These are phyloP conservation scores for Onthophagus taurus DNA, from an alignment of 1,140 invertebrate species.

Conservation along the genomic window DNA sequence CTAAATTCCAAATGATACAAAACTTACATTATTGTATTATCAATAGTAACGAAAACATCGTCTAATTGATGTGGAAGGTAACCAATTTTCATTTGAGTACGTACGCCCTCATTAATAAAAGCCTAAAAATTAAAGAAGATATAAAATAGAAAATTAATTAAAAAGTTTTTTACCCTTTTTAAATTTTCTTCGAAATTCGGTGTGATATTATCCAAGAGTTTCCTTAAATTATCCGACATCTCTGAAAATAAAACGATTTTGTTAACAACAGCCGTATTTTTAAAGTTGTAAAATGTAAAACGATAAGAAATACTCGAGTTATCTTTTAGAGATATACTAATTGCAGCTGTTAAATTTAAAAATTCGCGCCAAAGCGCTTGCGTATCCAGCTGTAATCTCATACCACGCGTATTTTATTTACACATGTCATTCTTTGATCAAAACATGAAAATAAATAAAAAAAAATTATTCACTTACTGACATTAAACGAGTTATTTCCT, in stretches of 20 bases:
- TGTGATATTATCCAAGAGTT: constrained; percentile 19
- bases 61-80: constrained; percentile 21
- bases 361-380: too few species aligned
- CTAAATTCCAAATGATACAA: not conserved
- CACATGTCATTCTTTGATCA: too few species aligned
- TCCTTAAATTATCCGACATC: constrained; percentile 18
- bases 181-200: constrained; percentile 28
- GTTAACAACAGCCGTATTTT: not conserved
- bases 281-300: not conserved
- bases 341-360: too few species aligned
- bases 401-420: too few species aligned
- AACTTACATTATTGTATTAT: constrained; percentile 27
- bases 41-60: constrained; percentile 19
- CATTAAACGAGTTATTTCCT: too few species aligned
- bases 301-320: not conserved
- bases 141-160: constrained; percentile 5
- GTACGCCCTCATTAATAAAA: constrained; percentile 26
- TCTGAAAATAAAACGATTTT: constrained; percentile 16
- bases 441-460: too few species aligned
- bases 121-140: constrained; percentile 19
- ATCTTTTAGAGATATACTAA: too few species aligned
- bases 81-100: constrained; percentile 15
- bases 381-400: too few species aligned
- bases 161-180: constrained; percentile 22
- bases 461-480: too few species aligned